Evolutionary conservation across 2,113 vertebrate species (phyloP).

Genomic region (Excalfactoria chinensis): DNA sequence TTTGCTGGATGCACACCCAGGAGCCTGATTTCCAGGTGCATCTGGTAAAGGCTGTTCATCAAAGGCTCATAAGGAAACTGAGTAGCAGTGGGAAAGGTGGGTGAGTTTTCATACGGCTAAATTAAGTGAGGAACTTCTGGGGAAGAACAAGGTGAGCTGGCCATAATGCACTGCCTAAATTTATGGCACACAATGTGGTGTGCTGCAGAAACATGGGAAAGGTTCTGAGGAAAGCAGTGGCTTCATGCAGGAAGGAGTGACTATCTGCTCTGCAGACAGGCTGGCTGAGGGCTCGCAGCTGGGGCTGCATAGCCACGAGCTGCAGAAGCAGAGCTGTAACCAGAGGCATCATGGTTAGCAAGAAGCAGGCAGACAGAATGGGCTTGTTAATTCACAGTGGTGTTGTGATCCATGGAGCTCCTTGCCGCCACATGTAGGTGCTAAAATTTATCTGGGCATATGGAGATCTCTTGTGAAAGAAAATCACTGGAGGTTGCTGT

Average conservation of each 20-base stretch:
- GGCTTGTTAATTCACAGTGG: background rate
- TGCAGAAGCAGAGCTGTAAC: background rate
- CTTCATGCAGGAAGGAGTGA: background rate
- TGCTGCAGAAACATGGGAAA: background rate
- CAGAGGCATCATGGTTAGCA: background rate
- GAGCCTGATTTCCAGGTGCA: background rate
- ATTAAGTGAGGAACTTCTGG: background rate
- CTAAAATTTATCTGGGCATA: background rate
- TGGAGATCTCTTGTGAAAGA: background rate
- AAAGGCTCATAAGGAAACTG: background rate
- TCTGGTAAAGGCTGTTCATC: background rate
- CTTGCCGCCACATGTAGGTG: background rate
- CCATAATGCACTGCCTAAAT: background rate
- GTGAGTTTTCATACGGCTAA: background rate
- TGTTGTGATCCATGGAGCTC: background rate
- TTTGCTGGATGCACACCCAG: background rate
- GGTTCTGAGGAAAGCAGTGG: background rate
- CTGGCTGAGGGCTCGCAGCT: fast-evolving
- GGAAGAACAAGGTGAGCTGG: background rate
- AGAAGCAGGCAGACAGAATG: background rate
- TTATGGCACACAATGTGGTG: background rate
- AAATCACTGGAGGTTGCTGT: background rate
- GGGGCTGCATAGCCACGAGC: background rate
- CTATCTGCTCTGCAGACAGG: background rate
- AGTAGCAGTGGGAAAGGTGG: background rate